Base-by-base conservation (phyloP, 2,888 invertebrate species). In the Sinotaia quadrata region DNA sequence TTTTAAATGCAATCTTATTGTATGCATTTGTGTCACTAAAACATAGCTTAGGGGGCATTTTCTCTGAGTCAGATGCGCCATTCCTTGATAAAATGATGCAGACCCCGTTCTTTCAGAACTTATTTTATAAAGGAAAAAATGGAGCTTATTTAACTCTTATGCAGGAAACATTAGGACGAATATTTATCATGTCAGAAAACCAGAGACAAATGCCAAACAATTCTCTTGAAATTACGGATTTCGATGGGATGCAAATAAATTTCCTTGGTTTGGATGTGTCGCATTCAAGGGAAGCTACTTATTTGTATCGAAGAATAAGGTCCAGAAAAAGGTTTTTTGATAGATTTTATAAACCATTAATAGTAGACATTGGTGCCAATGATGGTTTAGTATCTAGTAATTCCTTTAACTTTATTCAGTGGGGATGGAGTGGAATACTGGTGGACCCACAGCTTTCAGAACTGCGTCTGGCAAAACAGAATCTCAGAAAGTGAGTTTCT, bases 361-460 rank as follows among this genome's bases (percentile, higher is more conserved):
- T 84, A 18, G 73, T 84, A 7, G 84, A 84, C 69, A 80, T 84
- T 29, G 84, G 84, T 27, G 83, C 84, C 7, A 83, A 83, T 70
- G 83, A 83, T 75, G 83, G 84, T 10, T 63, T 84, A 1, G 31
- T 82, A 47, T 81, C 81, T 5, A 83, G 83, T 67, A 84, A 84
- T 59, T 84, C 84, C 0, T 81, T 76, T 66, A 84, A 84, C 58
- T 81, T 84, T 49, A 81, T 84, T 7, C 80, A 81, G 61, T 76
- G 77, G 74, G 84, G 84, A 2, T 84, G 84, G 84, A 78, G 75
- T 68, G 84, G 81, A 3, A 75, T 83, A 7, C 71, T 84, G 7
- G 83, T 84, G n/a, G 84, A 84, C 66, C 84, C 84, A 8, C 78
- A 78, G 47, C 49, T 66, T 3, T 69, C 67, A n/a, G 76, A 81